Percentiles rank a stretch among this genome's conserved stretches.
phyloP scores from a whole-genome alignment of 2,113 vertebrate genomes.

The Ciconia stormi region DNA sequence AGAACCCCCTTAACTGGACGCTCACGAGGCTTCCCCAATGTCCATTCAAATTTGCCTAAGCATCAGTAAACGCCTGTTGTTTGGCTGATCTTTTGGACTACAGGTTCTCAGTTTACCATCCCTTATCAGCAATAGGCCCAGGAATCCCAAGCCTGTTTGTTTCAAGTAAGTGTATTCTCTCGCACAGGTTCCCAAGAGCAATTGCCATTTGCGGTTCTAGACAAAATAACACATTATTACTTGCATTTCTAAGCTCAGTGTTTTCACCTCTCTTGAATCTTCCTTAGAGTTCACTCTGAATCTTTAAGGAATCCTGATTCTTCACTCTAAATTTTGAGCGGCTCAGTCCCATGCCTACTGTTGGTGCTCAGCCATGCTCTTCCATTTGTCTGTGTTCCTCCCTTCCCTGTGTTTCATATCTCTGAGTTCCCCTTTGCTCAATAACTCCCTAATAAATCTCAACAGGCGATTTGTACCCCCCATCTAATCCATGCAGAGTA shows the following conservation, averaged over 20 bases:
- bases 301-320: neutral
- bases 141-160: constrained; percentile 12
- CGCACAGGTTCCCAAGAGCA: neutral
- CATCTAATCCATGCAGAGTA: neutral
- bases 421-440: neutral
- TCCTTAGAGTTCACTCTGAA: neutral
- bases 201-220: neutral
- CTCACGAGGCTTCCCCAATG: neutral
- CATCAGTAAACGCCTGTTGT: neutral
- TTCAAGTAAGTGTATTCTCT: neutral
- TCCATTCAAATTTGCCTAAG: neutral
- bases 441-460: neutral
- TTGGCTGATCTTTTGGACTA: constrained; percentile 10
- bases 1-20: neutral
- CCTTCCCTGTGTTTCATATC: neutral
- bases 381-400: neutral
- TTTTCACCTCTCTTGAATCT: neutral
- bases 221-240: neutral
- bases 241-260: neutral
- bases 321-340: neutral
- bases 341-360: neutral
- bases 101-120: neutral
- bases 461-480: neutral
- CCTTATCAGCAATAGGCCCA: neutral
- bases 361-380: neutral